Conservation (phyloP, 1,140 invertebrate genomes). For the Physella acuta region DNA sequence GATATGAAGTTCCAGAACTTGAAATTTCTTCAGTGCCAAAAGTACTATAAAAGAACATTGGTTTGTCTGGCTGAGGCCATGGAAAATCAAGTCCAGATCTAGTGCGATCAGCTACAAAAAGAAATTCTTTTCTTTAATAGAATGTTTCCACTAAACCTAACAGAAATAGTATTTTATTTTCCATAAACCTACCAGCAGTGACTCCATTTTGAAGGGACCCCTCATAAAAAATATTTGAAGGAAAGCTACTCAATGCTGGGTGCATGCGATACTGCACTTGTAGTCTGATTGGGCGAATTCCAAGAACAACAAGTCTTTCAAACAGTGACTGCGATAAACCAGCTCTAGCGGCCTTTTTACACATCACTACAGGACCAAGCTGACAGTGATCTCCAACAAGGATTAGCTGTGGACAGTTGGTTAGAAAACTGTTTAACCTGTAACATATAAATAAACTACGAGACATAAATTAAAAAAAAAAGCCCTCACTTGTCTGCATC, state of each 20-base stretch:
- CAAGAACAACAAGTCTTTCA: conserved; percentile 93
- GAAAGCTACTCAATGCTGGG: conserved; percentile 93
- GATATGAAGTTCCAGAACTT: conserved; percentile 95
- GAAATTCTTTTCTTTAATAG: background rate
- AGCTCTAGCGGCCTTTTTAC: conserved; percentile 96
- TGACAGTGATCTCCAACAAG: conserved; percentile 99
- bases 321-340: conserved; percentile 97
- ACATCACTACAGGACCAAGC: conserved; percentile 97
- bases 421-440: background rate
- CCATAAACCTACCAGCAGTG: conserved; percentile 70
- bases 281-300: conserved; percentile 63
- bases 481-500: conserved; percentile 75
- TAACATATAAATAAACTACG: background rate
- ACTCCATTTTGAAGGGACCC: conserved; percentile 98
- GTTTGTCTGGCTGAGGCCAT: conserved; percentile 93
- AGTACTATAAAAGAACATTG: conserved; percentile 99
- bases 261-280: conserved; percentile 96
- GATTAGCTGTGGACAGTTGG: conserved; percentile 71
- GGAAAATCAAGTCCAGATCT: conserved; percentile 93
- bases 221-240: conserved; percentile 99
- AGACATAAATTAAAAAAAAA: too few relatives aligned
- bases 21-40: conserved; percentile 98
- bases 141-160: too few relatives aligned
- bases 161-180: background rate
- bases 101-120: conserved; percentile 76